Conservation (phyloP, 2,888 invertebrate genomes). For the Cyclophora punctaria region DNA sequence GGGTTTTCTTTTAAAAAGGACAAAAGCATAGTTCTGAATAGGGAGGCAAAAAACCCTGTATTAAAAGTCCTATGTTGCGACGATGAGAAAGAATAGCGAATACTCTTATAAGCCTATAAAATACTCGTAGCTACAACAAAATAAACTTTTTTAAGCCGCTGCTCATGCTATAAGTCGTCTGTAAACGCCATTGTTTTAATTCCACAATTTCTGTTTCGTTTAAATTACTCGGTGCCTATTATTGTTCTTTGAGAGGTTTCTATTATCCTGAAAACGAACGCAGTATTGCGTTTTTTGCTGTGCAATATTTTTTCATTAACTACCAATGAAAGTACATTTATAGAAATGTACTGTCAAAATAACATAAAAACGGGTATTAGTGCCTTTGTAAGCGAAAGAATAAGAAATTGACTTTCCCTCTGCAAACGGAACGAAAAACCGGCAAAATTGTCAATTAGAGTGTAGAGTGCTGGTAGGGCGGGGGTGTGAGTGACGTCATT, state of each 20-base stretch:
- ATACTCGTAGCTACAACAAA: slow-evolving; percentile 34
- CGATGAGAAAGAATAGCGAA: slow-evolving; percentile 41
- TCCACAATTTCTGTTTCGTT: slow-evolving; percentile 35
- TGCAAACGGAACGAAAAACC: slow-evolving; percentile 48
- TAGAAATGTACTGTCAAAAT: too few species aligned
- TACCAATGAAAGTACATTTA: too few species aligned
- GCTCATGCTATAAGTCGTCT: slow-evolving; percentile 25
- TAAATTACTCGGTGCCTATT: slow-evolving; percentile 23
- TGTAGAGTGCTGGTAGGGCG: slow-evolving; percentile 27
- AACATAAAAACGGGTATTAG: too few species aligned
- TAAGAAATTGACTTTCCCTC: slow-evolving; percentile 5
- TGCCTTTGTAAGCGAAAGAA: too few species aligned
- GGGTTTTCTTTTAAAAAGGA: slow-evolving; percentile 51
- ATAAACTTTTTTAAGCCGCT: slow-evolving; percentile 37
- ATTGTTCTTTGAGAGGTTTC: slow-evolving; percentile 23
- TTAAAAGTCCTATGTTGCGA: slow-evolving; percentile 38
- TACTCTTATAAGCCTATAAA: slow-evolving; percentile 19
- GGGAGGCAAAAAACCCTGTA: slow-evolving; percentile 45
- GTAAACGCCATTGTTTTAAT: slow-evolving; percentile 38
- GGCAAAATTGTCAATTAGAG: slow-evolving; percentile 67
- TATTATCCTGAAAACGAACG: neutral
- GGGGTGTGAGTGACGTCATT: slow-evolving; percentile 69
- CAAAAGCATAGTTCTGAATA: slow-evolving; percentile 61
- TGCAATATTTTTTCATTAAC: too few species aligned
- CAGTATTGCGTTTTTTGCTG: too few species aligned